Base-by-base conservation (phyloP, 2,113 vertebrate genomes). In the Pelecanus crispus region DNA sequence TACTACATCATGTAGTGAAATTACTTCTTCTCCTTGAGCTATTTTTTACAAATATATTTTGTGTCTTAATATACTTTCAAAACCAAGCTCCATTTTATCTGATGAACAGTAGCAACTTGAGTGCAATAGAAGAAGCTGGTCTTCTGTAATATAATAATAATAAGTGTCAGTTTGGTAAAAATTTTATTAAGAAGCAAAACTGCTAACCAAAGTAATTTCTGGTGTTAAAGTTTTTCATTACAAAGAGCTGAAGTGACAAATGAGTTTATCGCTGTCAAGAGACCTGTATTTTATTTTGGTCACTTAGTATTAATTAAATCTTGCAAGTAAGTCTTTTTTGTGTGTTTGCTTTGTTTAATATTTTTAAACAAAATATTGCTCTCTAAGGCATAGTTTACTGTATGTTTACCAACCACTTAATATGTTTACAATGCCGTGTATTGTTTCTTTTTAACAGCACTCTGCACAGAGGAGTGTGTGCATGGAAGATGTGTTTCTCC, bases 401-500 rank as follows among this genome's bases (percentile, higher is more conserved):
- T 36, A 28, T 74, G 81, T 87, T 94, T 89, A 78, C 44, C 47
- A 87, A 6, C 28, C 22, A 36, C 56, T 79, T 79, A 59, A 7
- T 22, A 11, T 36, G 55, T 79, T 96, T 56, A 74, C 80, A 74
- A 8, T 47, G 44, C 19, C 67, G 25, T 55, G 52, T 73, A 2
- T 88, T 77, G 42, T 95, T 95, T 75, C 32, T 92, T 73, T 44
- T 59, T 32, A n/a, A 73, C 97, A 99, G 99, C 99, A 32, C 98
- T 99, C 90, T 99, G 99, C 97, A 99, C 99, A 1, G 99, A 99
- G 97, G 99, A 99, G 92, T 99, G 99, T 79, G 98, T 99, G 81
- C 99, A 99, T 0, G 99, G 99, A 50, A 99, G 99, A 58, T 99
- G 99, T 9, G 98, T 99, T 78, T 99, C 99, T 91, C 99, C 99